These are phyloP conservation scores for Quiscalus mexicanus DNA, from an alignment of 2,113 vertebrate genomes.

Conservation along the genomic window DNA sequence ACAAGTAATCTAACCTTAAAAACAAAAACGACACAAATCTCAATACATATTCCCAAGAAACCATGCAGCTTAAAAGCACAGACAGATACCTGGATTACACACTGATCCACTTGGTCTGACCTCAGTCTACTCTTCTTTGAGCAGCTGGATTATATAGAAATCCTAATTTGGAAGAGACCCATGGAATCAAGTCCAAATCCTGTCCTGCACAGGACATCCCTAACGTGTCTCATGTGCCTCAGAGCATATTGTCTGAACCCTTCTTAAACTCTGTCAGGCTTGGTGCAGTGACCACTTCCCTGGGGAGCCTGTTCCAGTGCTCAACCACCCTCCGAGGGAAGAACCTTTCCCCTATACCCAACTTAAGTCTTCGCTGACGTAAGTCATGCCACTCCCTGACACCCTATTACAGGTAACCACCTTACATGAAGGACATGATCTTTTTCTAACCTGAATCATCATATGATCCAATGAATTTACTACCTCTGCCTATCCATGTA, in stretches of 20 bases:
- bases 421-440: background rate
- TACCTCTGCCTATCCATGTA: background rate
- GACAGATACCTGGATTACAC: background rate
- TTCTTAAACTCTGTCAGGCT: background rate
- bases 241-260: fast-evolving
- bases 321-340: fast-evolving
- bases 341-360: background rate
- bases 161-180: background rate
- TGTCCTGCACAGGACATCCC: background rate
- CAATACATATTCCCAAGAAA: background rate
- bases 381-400: background rate
- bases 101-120: background rate
- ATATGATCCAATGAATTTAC: background rate
- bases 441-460: background rate
- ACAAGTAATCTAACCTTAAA: background rate
- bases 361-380: background rate
- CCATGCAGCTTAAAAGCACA: background rate
- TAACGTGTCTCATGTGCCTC: background rate
- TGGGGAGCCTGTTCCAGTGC: background rate
- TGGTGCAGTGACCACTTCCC: background rate
- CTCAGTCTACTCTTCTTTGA: background rate
- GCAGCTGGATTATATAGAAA: background rate
- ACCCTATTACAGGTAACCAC: background rate
- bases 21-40: background rate
- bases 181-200: background rate